Percentiles rank a stretch among this genome's conserved stretches.
phyloP scores from a whole-genome alignment of 2,113 vertebrate species.

The Myrmecophaga tridactyla region DNA sequence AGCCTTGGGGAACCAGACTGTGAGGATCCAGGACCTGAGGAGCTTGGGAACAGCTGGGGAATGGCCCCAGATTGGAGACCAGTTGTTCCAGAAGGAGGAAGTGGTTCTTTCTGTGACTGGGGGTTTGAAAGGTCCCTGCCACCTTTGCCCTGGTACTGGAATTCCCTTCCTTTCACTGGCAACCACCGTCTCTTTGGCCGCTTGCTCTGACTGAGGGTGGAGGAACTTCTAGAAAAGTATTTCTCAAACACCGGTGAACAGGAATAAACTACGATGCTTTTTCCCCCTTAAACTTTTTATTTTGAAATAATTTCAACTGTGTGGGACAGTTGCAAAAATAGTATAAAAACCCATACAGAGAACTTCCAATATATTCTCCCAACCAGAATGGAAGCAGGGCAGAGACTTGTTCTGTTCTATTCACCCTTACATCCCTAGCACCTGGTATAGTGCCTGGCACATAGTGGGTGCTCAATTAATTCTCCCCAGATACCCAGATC shows the following conservation, averaged over 20 bases:
- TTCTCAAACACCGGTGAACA: not conserved
- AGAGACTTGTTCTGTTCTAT: not conserved
- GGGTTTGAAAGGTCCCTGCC: not conserved
- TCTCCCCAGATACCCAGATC: no score
- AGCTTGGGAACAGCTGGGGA: constrained; percentile 54
- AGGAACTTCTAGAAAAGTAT: not conserved
- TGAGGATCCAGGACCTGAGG: not conserved
- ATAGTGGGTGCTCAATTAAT: not conserved
- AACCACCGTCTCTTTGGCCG: not conserved
- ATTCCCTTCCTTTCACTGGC: not conserved
- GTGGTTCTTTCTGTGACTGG: not conserved
- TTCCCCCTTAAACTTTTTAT: not conserved
- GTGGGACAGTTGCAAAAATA: no score
- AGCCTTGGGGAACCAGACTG: not conserved
- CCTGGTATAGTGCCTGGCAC: not conserved
- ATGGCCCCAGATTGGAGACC: not conserved
- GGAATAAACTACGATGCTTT: not conserved
- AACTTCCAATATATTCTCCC: no score
- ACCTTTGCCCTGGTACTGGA: not conserved
- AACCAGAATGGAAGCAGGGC: not conserved
- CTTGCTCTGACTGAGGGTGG: not conserved
- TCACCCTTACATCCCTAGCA: not conserved
- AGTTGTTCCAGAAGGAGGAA: not conserved
- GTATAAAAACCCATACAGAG: no score
- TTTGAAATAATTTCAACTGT: no score